These are phyloP conservation scores for Fissipunctia ypsillon DNA, from an alignment of 2,888 invertebrate genomes.

Conservation along the genomic window DNA sequence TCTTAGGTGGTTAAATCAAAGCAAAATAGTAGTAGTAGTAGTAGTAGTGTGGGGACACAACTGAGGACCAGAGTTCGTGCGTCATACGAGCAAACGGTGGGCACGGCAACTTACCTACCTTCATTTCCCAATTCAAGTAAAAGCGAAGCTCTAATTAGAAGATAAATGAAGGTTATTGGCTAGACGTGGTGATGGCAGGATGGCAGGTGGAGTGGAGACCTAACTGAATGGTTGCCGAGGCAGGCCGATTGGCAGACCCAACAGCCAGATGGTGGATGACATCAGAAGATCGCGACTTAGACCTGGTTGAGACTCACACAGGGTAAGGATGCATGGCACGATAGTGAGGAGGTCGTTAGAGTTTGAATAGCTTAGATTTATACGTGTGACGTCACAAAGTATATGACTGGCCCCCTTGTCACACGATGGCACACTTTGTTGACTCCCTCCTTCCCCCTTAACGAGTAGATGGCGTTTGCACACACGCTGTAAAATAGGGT, in stretches of 20 bases:
- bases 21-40: no score
- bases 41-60: neutral
- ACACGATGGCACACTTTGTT: neutral
- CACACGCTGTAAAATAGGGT: neutral
- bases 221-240: neutral
- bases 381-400: neutral
- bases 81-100: neutral
- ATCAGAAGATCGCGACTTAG: neutral
- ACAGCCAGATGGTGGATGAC: neutral
- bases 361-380: neutral
- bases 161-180: neutral
- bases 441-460: neutral
- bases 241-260: neutral
- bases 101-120: neutral
- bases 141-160: neutral
- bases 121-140: neutral
- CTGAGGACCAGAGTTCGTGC: neutral
- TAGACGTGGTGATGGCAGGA: neutral
- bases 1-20: neutral
- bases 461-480: neutral
- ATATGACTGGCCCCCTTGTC: neutral
- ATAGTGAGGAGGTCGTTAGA: neutral
- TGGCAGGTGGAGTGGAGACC: no score
- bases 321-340: no score
- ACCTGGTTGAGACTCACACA: neutral